Evolutionary conservation across 2,888 invertebrate genomes (phyloP).

Genomic region (Ptilodon capucinus): DNA sequence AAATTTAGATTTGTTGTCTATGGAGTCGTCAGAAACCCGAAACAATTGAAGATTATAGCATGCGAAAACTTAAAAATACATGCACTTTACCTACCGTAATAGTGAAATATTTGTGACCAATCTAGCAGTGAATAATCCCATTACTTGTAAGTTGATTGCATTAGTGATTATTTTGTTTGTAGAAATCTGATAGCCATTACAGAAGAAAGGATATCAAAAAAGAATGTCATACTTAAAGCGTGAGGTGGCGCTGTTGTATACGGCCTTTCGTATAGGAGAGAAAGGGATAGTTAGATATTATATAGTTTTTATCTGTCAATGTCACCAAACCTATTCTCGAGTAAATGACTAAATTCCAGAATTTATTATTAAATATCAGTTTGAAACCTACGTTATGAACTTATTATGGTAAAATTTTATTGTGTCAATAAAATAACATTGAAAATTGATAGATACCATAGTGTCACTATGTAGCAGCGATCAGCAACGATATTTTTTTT

Average conservation of each 20-base stretch:
- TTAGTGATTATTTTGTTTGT: slow-evolving; percentile 11
- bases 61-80: slow-evolving; percentile 38
- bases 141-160: slow-evolving; percentile 36
- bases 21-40: slow-evolving; percentile 43
- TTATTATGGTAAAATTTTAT: background rate
- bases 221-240: slow-evolving; percentile 31
- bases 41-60: slow-evolving; percentile 51
- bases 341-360: slow-evolving; percentile 34
- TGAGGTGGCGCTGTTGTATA: slow-evolving; percentile 41
- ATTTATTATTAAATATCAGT: slow-evolving; percentile 34
- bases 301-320: slow-evolving; percentile 40
- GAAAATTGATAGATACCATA: background rate
- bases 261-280: slow-evolving; percentile 22
- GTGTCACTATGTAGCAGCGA: slow-evolving; percentile 5
- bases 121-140: slow-evolving; percentile 29
- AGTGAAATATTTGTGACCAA: slow-evolving; percentile 37
- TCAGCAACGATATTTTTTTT: slow-evolving; percentile 12
- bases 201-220: slow-evolving; percentile 35
- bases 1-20: slow-evolving; percentile 16
- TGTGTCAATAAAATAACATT: background rate
- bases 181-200: slow-evolving; percentile 30
- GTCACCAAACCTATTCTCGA: slow-evolving; percentile 35
- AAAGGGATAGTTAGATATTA: slow-evolving; percentile 37
- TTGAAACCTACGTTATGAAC: slow-evolving; percentile 26
- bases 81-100: slow-evolving; percentile 26